A percentile compares a stretch with the other conserved stretches of the same genome.
These are phyloP conservation scores for Lampris incognitus DNA, from an alignment of 2,113 vertebrate genomes.

Conservation along the genomic window DNA sequence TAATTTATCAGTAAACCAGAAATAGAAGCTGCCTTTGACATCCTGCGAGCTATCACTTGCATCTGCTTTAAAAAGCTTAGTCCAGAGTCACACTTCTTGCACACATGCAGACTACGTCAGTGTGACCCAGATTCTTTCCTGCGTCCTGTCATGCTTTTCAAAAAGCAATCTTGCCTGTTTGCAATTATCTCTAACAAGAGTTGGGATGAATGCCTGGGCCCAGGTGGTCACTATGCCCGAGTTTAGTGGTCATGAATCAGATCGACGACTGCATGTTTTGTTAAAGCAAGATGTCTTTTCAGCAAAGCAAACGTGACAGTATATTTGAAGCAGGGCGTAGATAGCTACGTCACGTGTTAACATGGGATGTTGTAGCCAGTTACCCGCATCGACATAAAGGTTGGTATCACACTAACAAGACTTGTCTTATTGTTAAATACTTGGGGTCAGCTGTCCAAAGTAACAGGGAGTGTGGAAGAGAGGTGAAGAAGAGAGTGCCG, in stretches of 20 bases:
- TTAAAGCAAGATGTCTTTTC: slow-evolving; percentile 69
- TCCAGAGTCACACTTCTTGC: slow-evolving; percentile 41
- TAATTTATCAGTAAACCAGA: slow-evolving; percentile 30
- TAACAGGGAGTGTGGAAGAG: no score
- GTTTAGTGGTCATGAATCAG: slow-evolving; percentile 57
- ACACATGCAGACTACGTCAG: slow-evolving; percentile 8
- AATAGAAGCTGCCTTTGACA: slow-evolving; percentile 50
- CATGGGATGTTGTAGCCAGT: no score
- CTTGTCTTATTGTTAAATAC: no score
- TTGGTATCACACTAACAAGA: no score
- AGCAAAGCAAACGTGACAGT: slow-evolving; percentile 53
- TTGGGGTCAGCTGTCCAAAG: no score
- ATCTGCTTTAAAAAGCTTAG: slow-evolving; percentile 62
- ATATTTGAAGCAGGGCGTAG: no score
- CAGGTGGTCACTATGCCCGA: slow-evolving; percentile 56
- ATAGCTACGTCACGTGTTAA: no score
- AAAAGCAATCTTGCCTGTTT: slow-evolving; percentile 69
- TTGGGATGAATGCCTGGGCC: slow-evolving; percentile 44
- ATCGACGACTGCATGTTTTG: slow-evolving; percentile 61
- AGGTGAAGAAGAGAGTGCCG: no score
- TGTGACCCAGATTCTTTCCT: slow-evolving; percentile 64
- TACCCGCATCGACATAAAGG: no score
- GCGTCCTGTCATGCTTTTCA: slow-evolving; percentile 43
- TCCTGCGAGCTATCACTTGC: slow-evolving; percentile 54
- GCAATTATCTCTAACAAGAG: slow-evolving; percentile 70